These are phyloP conservation scores for Enteromius fasciolatus DNA, from an alignment of 2,797 vertebrate species.

Conservation along the genomic window DNA sequence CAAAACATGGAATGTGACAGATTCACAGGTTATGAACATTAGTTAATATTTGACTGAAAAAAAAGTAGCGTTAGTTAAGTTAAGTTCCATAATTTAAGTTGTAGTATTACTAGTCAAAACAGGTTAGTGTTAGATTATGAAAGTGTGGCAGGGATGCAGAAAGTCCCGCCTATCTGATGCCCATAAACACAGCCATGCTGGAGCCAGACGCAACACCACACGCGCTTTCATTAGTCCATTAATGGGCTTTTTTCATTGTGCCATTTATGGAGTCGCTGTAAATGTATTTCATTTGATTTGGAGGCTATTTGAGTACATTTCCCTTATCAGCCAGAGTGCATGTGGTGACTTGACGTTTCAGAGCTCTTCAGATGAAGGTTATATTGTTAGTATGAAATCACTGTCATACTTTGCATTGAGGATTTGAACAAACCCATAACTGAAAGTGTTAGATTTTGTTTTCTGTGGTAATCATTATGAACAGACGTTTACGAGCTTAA, in stretches of 20 bases:
- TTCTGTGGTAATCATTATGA: background rate
- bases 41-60: conserved; percentile 16
- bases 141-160: conserved; percentile 6
- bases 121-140: conserved; percentile 2
- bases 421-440: conserved; percentile 7
- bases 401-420: background rate
- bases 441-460: background rate
- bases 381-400: background rate
- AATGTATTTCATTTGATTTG: conserved; percentile 48
- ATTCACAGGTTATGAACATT: background rate
- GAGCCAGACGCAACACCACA: conserved; percentile 43
- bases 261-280: conserved; percentile 51
- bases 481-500: background rate
- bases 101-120: background rate
- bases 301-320: conserved; percentile 41
- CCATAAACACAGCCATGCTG: conserved; percentile 51
- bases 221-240: conserved; percentile 51
- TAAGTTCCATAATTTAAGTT: background rate
- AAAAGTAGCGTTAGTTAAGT: background rate
- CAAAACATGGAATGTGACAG: background rate
- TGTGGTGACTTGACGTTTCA: conserved; percentile 4
- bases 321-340: conserved; percentile 34
- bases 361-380: background rate
- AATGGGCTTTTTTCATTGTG: conserved; percentile 40
- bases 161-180: conserved; percentile 48